phyloP scores from a whole-genome alignment of 2,113 vertebrate species.

The Catharus fuscescens region DNA sequence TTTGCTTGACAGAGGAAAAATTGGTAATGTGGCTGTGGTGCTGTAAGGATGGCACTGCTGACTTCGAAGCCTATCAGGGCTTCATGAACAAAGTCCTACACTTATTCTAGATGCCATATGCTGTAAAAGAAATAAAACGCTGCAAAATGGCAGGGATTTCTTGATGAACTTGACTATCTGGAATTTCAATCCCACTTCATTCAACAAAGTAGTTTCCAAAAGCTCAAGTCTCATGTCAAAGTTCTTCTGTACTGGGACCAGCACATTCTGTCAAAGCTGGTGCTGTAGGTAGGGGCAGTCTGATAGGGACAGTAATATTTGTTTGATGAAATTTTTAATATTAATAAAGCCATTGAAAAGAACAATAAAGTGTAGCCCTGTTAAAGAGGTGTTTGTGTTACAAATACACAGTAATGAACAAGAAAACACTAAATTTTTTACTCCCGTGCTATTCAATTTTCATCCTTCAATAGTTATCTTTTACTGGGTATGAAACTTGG shows the following conservation, averaged over 20 bases:
- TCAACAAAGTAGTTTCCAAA: background rate
- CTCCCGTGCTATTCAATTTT: background rate
- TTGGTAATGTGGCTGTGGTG: background rate
- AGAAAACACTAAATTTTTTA: background rate
- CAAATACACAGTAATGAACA: background rate
- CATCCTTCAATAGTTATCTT: fast-evolving
- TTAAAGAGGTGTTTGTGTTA: background rate
- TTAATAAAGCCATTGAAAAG: background rate
- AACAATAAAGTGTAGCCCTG: background rate
- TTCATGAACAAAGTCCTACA: background rate
- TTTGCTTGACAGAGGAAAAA: slow-evolving; percentile 23
- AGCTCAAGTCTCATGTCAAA: background rate
- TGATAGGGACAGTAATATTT: background rate
- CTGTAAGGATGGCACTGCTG: background rate
- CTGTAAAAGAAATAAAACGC: background rate
- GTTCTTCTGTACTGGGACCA: too few species aligned
- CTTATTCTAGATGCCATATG: background rate
- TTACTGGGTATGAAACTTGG: background rate
- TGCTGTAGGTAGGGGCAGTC: background rate
- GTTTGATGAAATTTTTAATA: background rate
- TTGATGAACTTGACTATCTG: background rate
- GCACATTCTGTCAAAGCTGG: background rate
- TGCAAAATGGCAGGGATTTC: background rate
- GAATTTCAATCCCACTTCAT: background rate
- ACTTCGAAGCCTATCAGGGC: background rate